Conservation (phyloP, 2,888 invertebrate species). For the Diloba caeruleocephala region DNA sequence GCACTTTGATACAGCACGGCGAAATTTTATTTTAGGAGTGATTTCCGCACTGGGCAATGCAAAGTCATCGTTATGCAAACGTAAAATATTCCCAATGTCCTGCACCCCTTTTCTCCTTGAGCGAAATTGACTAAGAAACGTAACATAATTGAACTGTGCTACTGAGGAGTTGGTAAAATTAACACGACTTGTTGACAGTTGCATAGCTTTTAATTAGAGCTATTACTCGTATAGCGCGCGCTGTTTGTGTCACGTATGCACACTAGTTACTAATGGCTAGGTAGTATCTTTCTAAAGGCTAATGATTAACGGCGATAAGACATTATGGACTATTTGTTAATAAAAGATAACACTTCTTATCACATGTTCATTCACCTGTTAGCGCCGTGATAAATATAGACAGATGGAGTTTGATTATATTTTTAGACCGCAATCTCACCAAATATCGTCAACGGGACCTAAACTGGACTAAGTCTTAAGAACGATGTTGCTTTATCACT, state of each 20-base stretch:
- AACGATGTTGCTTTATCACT: too few relatives aligned
- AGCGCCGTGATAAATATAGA: slow-evolving; percentile 32
- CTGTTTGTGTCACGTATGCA: slow-evolving; percentile 66
- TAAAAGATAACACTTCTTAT: slow-evolving; percentile 71
- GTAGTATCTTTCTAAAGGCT: slow-evolving; percentile 67
- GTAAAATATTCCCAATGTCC: slow-evolving; percentile 78
- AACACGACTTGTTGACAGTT: slow-evolving; percentile 77
- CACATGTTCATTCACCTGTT: slow-evolving; percentile 70
- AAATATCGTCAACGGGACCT: background rate
- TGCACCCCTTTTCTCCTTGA: slow-evolving; percentile 73
- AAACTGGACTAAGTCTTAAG: too few relatives aligned
- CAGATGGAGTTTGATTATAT: slow-evolving; percentile 6
- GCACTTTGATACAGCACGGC: slow-evolving; percentile 49
- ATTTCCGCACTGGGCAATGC: slow-evolving; percentile 57
- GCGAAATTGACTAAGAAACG: slow-evolving; percentile 76
- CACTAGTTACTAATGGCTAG: slow-evolving; percentile 56
- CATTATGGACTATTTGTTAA: slow-evolving; percentile 67
- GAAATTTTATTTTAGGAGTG: slow-evolving; percentile 52
- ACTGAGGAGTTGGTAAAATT: slow-evolving; percentile 79
- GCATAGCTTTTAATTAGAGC: slow-evolving; percentile 66
- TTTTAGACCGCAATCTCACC: background rate
- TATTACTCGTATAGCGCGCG: slow-evolving; percentile 53
- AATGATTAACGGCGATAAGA: slow-evolving; percentile 77
- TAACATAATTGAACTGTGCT: slow-evolving; percentile 80
- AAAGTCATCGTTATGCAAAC: slow-evolving; percentile 75